These are phyloP conservation scores for Parauchenoglanis punctatus DNA, from an alignment of 2,797 vertebrate genomes.

Conservation along the genomic window DNA sequence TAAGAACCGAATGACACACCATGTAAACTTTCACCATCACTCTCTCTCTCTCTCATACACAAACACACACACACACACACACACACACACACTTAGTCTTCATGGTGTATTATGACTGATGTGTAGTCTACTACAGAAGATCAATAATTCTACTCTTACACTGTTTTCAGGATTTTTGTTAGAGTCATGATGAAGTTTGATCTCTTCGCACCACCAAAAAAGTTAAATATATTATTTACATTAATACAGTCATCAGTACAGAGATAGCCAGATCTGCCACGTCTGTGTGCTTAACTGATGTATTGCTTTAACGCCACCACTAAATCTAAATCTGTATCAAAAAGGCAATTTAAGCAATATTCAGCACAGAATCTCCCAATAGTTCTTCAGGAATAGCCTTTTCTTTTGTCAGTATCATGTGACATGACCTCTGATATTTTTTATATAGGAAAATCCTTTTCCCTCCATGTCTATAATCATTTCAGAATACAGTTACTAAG, in stretches of 20 bases:
- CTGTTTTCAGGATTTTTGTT: background rate
- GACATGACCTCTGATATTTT: background rate
- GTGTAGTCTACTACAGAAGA: background rate
- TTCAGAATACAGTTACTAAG: background rate
- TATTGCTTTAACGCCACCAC: background rate
- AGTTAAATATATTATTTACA: background rate
- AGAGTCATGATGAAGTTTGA: background rate
- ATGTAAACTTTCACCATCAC: background rate
- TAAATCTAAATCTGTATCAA: background rate
- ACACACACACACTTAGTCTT: background rate
- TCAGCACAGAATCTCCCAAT: background rate
- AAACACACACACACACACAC: background rate
- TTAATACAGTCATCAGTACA: no score
- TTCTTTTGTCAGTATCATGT: background rate
- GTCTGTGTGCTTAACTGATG: no score
- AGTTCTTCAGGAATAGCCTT: background rate
- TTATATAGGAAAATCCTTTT: background rate
- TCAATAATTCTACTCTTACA: background rate
- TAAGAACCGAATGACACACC: background rate
- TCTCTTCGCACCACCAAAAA: background rate
- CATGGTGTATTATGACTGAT: background rate
- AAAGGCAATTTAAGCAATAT: background rate
- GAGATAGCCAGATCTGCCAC: background rate
- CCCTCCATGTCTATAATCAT: background rate
- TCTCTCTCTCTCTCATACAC: background rate